Percentiles rank a stretch among this genome's conserved stretches.
Evolutionary conservation across 2,113 vertebrate genomes (phyloP).

Genomic region (Pardalotus punctatus): DNA sequence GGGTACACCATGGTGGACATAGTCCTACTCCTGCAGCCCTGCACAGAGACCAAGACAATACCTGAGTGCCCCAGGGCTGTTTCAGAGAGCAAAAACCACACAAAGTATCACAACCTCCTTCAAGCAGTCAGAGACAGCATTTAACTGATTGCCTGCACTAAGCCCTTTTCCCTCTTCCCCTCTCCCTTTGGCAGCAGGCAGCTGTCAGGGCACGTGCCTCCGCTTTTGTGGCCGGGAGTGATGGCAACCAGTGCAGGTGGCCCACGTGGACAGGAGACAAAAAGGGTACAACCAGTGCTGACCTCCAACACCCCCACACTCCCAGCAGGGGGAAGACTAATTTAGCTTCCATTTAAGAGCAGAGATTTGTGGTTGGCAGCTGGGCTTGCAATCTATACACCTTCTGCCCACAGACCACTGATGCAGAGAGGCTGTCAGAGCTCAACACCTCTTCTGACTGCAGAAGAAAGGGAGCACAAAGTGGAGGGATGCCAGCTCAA

Average conservation of each 20-base stretch:
- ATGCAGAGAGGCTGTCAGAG: neutral
- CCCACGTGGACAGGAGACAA: neutral
- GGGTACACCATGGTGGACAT: constrained; percentile 93
- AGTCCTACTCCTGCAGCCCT: constrained; percentile 54
- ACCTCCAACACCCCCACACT: constrained; percentile 4
- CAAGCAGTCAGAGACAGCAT: neutral
- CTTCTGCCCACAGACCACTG: constrained; percentile 1
- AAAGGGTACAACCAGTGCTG: neutral
- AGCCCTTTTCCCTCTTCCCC: neutral
- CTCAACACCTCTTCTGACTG: neutral
- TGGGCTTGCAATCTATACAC: neutral
- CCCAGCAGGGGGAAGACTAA: constrained; percentile 20
- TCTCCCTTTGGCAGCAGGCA: neutral
- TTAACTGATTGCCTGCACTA: neutral
- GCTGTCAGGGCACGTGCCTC: neutral
- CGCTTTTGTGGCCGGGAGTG: neutral
- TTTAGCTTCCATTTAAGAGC: constrained; percentile 44
- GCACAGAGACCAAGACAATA: neutral
- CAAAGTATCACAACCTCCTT: neutral
- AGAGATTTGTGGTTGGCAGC: constrained; percentile 19
- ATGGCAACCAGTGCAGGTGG: neutral
- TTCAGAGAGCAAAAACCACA: neutral
- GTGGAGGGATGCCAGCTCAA: neutral
- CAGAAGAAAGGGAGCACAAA: neutral
- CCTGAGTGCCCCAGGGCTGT: neutral